Base-by-base conservation (phyloP, 2,797 vertebrate genomes). In the Merluccius polli region DNA sequence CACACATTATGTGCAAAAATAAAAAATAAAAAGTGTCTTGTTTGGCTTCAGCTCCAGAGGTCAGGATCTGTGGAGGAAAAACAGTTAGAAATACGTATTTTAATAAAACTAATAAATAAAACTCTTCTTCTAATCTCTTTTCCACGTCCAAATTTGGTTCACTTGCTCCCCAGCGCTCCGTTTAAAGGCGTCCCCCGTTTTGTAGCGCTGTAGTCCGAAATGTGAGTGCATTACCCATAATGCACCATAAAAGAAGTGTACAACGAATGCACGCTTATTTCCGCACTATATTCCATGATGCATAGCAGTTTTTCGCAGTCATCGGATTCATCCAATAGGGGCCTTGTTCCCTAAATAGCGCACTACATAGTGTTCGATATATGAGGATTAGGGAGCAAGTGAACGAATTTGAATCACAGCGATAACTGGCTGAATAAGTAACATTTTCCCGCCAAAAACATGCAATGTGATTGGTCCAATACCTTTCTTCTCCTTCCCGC, bases 1-100 rank as follows among this genome's bases (percentile, higher is more conserved):
- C 77, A 88, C 76, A 90, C 81, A 35, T 81, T 79, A 86, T 90
- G 41, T 88, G 90, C 88, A 90, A 76, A 75, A n/a, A n/a, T n/a
- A n/a, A n/a, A n/a, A n/a, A n/a, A n/a, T n/a, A 70, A 4, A 21
- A 70, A 78, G 52, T 75, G 27, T 79, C 48, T 1, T 67, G 74
- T 73, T 0, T 73, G 21, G 44, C 78, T 79, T 87, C 78, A 86
- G 78, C 81, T 86, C 79, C 79, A 82, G 63, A 74, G 75, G 41
- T 81, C 70, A 24, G 73, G 16, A 72, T 74, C 87, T 91, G 89
- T 78, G 44, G 73, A 81, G 78, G 80, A 41, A 72, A 24, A 38
- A 69, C 29, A 27, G 75, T 73, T 35, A 6, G 36, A 5, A 21
- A 59, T 13, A 71, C 21, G 2, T 30, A 36, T 30, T 32, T 71